phyloP scores from a whole-genome alignment of 2,888 invertebrate genomes.

The Lycaena phlaeas region DNA sequence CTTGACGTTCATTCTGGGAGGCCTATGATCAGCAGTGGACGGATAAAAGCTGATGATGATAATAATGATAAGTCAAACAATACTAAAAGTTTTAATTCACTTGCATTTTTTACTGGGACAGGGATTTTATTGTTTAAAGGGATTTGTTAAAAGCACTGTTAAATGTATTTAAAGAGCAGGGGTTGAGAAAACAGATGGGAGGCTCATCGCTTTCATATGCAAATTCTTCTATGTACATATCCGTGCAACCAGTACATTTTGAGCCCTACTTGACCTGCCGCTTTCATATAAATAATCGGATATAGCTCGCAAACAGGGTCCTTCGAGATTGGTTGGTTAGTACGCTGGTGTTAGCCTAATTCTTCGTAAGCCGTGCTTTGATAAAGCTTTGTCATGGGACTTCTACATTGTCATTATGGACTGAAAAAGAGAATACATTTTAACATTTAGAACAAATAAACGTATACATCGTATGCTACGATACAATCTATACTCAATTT shows the following conservation, averaged over 20 bases:
- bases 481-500: no score
- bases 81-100: no score
- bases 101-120: no score
- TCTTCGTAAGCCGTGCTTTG: neutral
- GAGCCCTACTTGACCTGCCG: conserved; percentile 6
- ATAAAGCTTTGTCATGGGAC: neutral
- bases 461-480: no score
- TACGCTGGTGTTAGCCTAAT: neutral
- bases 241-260: conserved; percentile 9
- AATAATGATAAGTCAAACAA: no score
- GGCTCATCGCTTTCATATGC: conserved; percentile 21
- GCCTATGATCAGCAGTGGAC: no score
- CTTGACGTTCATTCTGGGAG: no score
- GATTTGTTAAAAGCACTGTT: no score
- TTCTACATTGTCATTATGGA: neutral
- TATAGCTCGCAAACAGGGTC: conserved; percentile 1
- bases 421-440: neutral
- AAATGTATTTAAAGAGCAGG: neutral
- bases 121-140: no score
- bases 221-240: conserved; percentile 19
- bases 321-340: neutral
- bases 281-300: conserved; percentile 7
- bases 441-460: no score
- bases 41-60: no score
- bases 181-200: conserved; percentile 8